These are phyloP conservation scores for Thinocorus orbignyianus DNA, from an alignment of 2,113 vertebrate species.

Conservation along the genomic window DNA sequence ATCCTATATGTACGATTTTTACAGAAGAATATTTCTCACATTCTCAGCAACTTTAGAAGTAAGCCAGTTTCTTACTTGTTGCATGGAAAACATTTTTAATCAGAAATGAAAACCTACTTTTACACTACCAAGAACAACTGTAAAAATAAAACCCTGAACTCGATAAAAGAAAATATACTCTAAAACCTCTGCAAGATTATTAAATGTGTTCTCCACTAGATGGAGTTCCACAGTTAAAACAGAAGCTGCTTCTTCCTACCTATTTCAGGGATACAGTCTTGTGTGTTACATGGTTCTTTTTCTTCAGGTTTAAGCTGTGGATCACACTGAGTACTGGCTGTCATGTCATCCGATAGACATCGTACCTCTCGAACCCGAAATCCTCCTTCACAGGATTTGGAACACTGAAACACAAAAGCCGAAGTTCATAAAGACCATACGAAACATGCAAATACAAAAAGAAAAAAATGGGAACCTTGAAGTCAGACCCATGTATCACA, in stretches of 20 bases:
- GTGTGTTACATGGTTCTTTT: conserved; percentile 85
- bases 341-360: conserved; percentile 88
- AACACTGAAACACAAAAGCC: conserved; percentile 80
- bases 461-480: not conserved
- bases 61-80: not conserved
- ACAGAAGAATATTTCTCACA: not conserved
- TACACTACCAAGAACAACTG: not conserved
- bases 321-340: conserved; percentile 81
- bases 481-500: not conserved
- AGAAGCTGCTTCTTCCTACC: conserved; percentile 72
- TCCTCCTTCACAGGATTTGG: conserved; percentile 91
- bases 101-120: not conserved
- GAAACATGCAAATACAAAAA: not conserved
- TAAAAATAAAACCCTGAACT: not conserved
- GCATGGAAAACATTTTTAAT: not conserved
- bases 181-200: not conserved
- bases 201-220: conserved; percentile 29
- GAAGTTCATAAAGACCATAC: not conserved
- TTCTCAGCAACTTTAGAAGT: not conserved
- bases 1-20: not conserved
- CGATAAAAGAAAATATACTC: not conserved
- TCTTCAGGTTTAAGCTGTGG: conserved; percentile 80
- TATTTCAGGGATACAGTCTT: conserved; percentile 87
- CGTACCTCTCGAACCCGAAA: conserved; percentile 92
- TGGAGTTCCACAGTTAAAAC: conserved; percentile 20